Evolutionary conservation across 1,140 invertebrate species (phyloP), one percentile per base, ranked within the genome.

Genomic region (Hormaphis cornu): DNA sequence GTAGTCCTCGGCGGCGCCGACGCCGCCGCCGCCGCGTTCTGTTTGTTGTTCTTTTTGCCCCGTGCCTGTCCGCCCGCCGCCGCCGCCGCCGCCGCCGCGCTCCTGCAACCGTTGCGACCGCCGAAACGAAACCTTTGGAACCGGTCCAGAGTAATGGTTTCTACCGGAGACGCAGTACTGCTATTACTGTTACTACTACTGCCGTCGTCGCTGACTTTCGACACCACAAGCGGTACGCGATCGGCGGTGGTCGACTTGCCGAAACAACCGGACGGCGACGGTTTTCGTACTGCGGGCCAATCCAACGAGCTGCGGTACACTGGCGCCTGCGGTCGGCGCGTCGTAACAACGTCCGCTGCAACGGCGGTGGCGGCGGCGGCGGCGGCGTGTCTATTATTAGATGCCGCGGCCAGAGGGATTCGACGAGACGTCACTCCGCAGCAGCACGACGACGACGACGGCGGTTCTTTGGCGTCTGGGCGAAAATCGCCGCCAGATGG

Each of bases 111-210:
- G 72, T 69, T 79, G 72, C 78, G 75, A 40, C 75, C 75, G 73
- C 77, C 75, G 75, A 88, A 86, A 77, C 86, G 85, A 76, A 87
- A 84, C 77, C 84, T 87, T 75, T 87, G 86, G 77, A 89, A 81
- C 71, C 87, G 87, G 80, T 89, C 87, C 86, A 89, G 74, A 50
- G 52, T 70, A 71, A 18, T 48, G 50, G 48, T 52, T 48, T 48
- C 46, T 50, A n/a, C n/a, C n/a, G n/a, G n/a, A n/a, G n/a, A n/a
- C n/a, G n/a, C n/a, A n/a, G n/a, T n/a, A n/a, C n/a, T n/a, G n/a
- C n/a, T n/a, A n/a, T n/a, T n/a, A n/a, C n/a, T 72, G 58, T 33
- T 72, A 54, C 40, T 52, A 70, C 10, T 53, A 26, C 40, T 59
- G n/a, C 48, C 24, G 20, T 71, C 54, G 22, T 53, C 66, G 37